Percentiles rank a stretch among this genome's conserved stretches.
Conservation (phyloP, 2,113 vertebrate genomes). For the Corythaixoides concolor region DNA sequence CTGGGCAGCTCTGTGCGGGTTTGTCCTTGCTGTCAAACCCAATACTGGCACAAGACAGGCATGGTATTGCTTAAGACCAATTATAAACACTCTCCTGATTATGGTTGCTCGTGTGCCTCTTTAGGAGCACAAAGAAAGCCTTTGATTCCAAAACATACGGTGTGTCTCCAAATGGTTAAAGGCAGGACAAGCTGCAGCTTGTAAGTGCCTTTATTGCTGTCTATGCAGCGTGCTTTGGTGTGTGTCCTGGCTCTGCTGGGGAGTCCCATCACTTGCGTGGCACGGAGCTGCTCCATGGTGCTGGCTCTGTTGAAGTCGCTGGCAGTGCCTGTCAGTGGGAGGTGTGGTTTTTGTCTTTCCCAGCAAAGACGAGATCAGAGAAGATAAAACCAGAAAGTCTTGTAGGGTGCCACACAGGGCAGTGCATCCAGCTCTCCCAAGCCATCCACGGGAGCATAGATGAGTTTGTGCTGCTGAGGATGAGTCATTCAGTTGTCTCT, state of each 20-base stretch:
- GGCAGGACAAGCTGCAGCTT: constrained; percentile 1
- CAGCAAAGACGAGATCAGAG: not conserved
- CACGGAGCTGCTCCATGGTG: fast-evolving
- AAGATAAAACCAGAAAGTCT: not conserved
- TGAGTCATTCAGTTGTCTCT: not conserved
- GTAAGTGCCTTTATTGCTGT: constrained; percentile 15
- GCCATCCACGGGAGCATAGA: not conserved
- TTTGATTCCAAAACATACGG: constrained; percentile 30
- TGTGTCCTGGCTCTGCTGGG: not conserved
- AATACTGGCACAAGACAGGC: not conserved
- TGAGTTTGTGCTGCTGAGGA: not conserved
- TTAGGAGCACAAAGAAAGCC: constrained; percentile 32
- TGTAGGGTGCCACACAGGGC: not conserved
- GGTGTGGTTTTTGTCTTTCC: not conserved
- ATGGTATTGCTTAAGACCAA: not conserved
- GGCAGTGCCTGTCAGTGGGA: not conserved
- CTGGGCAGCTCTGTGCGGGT: not conserved
- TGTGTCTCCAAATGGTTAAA: constrained; percentile 22
- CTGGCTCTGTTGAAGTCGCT: not conserved
- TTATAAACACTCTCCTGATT: not conserved
- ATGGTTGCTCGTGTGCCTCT: not conserved
- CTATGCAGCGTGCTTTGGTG: not conserved
- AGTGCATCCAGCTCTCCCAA: not conserved
- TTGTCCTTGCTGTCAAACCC: not conserved
- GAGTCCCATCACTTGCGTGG: not conserved